Percentiles rank a stretch among this genome's conserved stretches.
These are phyloP conservation scores for Watsonalla binaria DNA, from an alignment of 2,888 invertebrate genomes.

Conservation along the genomic window DNA sequence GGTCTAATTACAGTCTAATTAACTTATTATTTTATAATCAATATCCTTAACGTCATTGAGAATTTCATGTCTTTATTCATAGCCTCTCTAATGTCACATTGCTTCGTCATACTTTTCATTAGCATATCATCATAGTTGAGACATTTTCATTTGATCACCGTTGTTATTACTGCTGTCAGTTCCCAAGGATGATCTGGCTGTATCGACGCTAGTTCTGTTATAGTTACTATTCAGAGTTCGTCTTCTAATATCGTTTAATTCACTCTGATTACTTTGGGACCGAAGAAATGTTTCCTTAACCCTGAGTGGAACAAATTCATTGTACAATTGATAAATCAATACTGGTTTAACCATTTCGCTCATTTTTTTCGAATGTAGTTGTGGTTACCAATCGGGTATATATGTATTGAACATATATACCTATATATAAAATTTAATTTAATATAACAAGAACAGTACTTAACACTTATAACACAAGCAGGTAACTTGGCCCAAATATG, in stretches of 20 bases:
- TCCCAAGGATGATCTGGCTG: constrained; percentile 36
- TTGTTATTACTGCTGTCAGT: constrained; percentile 24
- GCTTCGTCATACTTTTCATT: background rate
- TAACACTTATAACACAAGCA: too few relatives aligned
- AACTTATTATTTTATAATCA: too few relatives aligned
- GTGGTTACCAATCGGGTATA: too few relatives aligned
- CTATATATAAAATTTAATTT: too few relatives aligned
- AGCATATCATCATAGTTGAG: background rate
- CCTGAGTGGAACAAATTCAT: constrained; percentile 30
- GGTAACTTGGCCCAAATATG: too few relatives aligned
- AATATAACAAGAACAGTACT: too few relatives aligned
- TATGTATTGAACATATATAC: too few relatives aligned
- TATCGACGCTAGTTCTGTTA: constrained; percentile 44
- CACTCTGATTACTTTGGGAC: constrained; percentile 22
- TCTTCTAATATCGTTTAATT: constrained; percentile 23
- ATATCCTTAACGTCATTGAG: too few relatives aligned
- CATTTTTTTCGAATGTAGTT: too few relatives aligned
- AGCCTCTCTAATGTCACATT: background rate
- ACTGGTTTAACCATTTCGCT: constrained; percentile 1
- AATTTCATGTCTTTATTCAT: background rate
- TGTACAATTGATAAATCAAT: constrained; percentile 1
- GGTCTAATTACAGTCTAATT: too few relatives aligned
- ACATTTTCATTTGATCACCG: constrained; percentile 10
- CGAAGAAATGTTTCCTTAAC: constrained; percentile 39
- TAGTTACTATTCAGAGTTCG: constrained; percentile 18